Percentiles rank a stretch among this genome's conserved stretches.
These are phyloP conservation scores for Tetranychus piercei DNA, from an alignment of 2,888 invertebrate species.

Conservation along the genomic window DNA sequence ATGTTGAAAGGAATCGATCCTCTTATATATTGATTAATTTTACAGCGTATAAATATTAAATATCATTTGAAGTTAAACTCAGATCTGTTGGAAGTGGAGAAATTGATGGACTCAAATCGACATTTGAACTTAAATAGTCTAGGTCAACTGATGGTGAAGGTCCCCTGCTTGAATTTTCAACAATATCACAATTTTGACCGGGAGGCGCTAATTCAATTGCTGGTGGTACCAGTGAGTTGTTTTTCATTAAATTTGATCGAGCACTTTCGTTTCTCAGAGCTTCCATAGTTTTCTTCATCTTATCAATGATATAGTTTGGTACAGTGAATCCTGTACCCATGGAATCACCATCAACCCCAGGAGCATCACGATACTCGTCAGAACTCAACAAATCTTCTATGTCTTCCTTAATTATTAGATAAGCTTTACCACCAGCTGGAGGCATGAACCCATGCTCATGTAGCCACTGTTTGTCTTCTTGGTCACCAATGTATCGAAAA, in stretches of 20 bases:
- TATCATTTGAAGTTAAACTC: not conserved
- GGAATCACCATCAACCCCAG: conserved; percentile 37
- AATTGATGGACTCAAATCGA: not conserved
- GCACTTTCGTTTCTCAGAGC: conserved; percentile 7
- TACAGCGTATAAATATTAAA: too few species aligned
- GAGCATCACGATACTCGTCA: conserved; percentile 44
- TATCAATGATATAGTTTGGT: conserved; percentile 52
- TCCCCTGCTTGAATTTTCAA: not conserved
- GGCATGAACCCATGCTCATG: conserved; percentile 55
- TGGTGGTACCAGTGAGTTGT: not conserved
- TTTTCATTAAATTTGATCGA: too few species aligned
- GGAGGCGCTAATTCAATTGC: not conserved
- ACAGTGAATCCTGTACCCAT: conserved; percentile 51
- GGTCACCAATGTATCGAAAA: conserved; percentile 54
- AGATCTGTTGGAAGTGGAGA: not conserved
- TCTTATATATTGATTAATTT: too few species aligned
- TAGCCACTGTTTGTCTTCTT: conserved; percentile 58
- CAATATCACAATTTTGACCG: not conserved
- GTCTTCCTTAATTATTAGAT: conserved; percentile 57
- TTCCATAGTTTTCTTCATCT: conserved; percentile 49
- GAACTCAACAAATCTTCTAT: conserved; percentile 52
- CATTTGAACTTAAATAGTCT: conserved; percentile 6
- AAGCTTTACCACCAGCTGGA: conserved; percentile 57
- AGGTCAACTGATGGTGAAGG: not conserved
- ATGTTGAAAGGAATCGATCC: too few species aligned